Conservation (phyloP, 1,140 invertebrate species). For the Panagrolaimus sp. region DNA sequence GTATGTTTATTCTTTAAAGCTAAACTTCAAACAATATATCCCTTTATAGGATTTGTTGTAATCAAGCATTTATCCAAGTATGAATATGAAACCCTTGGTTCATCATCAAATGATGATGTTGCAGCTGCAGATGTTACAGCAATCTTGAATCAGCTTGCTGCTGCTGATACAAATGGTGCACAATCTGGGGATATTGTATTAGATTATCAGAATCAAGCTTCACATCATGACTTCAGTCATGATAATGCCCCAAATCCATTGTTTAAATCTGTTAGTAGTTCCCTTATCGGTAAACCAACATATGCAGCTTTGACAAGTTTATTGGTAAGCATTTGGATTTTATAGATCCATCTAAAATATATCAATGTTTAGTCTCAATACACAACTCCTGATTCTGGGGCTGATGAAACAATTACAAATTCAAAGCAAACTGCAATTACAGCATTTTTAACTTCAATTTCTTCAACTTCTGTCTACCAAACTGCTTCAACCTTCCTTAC, state of each 20-base stretch:
- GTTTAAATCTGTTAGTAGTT: conserved; percentile 9
- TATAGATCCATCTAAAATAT: background rate
- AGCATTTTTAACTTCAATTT: background rate
- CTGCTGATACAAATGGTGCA: background rate
- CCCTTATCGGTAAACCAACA: conserved; percentile 17
- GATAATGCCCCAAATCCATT: conserved; percentile 8
- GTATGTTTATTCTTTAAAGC: background rate
- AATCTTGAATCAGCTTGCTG: background rate
- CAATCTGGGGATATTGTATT: background rate
- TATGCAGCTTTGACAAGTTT: conserved; percentile 12
- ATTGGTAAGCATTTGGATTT: background rate
- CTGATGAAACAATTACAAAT: conserved; percentile 3
- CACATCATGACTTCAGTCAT: background rate
- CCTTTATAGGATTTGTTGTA: background rate
- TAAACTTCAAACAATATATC: background rate
- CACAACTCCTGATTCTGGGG: background rate
- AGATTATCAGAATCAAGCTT: conserved; percentile 2
- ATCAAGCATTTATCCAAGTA: background rate
- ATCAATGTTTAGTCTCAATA: background rate
- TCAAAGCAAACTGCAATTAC: conserved; percentile 16
- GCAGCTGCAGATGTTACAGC: background rate
- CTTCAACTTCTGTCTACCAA: conserved; percentile 2
- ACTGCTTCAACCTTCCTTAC: background rate
- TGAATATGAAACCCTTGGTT: too few relatives aligned
- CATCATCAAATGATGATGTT: too few relatives aligned